phyloP scores from a whole-genome alignment of 1,140 invertebrate species.

The Orussus abietinus region DNA sequence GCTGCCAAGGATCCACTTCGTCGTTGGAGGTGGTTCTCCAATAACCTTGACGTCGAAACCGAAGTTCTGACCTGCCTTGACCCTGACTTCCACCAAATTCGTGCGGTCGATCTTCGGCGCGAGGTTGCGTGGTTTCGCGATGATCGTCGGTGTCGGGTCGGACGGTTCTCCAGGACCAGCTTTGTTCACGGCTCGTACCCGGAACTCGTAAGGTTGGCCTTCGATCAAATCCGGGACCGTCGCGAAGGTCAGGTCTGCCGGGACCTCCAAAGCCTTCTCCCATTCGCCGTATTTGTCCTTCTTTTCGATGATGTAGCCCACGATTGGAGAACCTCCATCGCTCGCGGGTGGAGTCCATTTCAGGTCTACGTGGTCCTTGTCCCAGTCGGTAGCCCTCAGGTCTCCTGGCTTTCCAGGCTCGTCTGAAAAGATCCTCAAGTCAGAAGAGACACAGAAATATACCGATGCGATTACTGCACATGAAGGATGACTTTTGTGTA shows the following conservation, averaged over 20 bases:
- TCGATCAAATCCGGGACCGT: conserved; percentile 87
- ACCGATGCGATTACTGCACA: too few species aligned
- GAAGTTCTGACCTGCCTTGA: conserved; percentile 87
- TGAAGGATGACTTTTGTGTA: background rate
- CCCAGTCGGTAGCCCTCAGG: conserved; percentile 91
- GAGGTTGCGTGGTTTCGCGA: conserved; percentile 83
- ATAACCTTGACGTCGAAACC: conserved; percentile 78
- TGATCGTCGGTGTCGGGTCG: conserved; percentile 80
- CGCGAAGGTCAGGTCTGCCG: conserved; percentile 74
- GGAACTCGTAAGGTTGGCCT: conserved; percentile 86
- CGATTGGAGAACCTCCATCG: conserved; percentile 84
- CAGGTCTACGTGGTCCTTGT: conserved; percentile 90
- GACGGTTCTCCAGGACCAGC: conserved; percentile 92
- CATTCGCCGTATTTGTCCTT: conserved; percentile 92
- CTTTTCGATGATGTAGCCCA: conserved; percentile 86
- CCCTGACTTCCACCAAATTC: conserved; percentile 77
- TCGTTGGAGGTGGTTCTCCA: conserved; percentile 86
- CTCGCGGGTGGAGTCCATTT: conserved; percentile 77
- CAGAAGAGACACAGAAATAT: too few species aligned
- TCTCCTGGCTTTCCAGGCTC: conserved; percentile 91
- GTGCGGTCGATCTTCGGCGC: conserved; percentile 86
- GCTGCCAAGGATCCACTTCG: conserved; percentile 78
- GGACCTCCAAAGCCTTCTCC: conserved; percentile 84
- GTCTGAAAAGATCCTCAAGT: conserved; percentile 61
- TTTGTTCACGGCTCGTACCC: conserved; percentile 87